A percentile compares a stretch with the other conserved stretches of the same genome.
These are phyloP conservation scores for Elephantulus edwardii DNA, from an alignment of 2,113 vertebrate genomes.

Conservation along the genomic window DNA sequence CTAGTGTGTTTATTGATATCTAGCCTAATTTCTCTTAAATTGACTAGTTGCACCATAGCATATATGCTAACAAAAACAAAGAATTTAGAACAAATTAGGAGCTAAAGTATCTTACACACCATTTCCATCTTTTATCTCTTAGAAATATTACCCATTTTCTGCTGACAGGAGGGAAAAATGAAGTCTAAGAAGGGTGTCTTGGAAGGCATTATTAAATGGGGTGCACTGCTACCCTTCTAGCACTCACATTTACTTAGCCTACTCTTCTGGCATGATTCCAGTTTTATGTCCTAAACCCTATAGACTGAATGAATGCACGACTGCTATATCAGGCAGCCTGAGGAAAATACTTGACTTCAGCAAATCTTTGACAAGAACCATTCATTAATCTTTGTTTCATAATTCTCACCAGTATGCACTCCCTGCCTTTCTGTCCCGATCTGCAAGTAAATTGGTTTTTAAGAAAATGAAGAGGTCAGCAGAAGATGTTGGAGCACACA, in stretches of 20 bases:
- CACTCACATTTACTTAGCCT: constrained; percentile 32
- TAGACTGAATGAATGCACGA: constrained; percentile 66
- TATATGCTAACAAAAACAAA: constrained; percentile 25
- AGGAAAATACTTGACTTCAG: constrained; percentile 76
- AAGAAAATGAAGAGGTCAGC: constrained; percentile 81
- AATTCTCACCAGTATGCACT: constrained; percentile 74
- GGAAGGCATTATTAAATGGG: constrained; percentile 60
- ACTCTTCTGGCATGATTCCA: constrained; percentile 70
- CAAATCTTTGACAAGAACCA: constrained; percentile 77
- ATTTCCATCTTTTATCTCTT: constrained; percentile 27
- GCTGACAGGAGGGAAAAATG: constrained; percentile 67
- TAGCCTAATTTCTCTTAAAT: constrained; percentile 42
- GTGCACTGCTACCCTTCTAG: constrained; percentile 35
- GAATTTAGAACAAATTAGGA: constrained; percentile 55
- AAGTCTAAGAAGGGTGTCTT: constrained; percentile 64
- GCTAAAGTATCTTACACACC: constrained; percentile 50
- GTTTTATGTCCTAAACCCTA: constrained; percentile 64
- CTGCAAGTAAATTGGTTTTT: constrained; percentile 81
- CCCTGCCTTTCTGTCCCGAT: constrained; percentile 70
- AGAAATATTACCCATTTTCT: constrained; percentile 47
- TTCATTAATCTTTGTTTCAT: constrained; percentile 82
- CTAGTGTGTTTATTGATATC: constrained; percentile 35
- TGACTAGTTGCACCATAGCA: not conserved
- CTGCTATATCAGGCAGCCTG: constrained; percentile 65
- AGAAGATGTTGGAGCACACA: constrained; percentile 67